A percentile compares a stretch with the other conserved stretches of the same genome.
These are phyloP conservation scores for Grantiella picta DNA, from an alignment of 2,113 vertebrate genomes.

Conservation along the genomic window DNA sequence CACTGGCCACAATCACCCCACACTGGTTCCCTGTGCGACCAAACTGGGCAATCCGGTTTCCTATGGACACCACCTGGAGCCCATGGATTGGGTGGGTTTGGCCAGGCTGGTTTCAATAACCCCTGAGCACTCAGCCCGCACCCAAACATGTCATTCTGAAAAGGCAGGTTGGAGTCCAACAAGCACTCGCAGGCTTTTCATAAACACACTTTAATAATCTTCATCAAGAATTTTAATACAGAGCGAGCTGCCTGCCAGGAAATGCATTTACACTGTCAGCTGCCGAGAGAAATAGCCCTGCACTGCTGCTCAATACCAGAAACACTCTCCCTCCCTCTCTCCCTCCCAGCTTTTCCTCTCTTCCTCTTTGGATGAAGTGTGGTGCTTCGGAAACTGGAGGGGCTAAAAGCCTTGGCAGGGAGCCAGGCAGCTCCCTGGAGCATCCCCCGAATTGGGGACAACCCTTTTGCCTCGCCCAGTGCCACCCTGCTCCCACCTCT, in stretches of 20 bases:
- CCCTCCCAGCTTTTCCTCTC: not conserved
- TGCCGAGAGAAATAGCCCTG: not conserved
- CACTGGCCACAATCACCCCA: accelerated
- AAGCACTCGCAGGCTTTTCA: conserved; percentile 41
- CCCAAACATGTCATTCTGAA: conserved; percentile 17
- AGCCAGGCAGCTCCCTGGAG: not conserved
- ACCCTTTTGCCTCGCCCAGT: not conserved
- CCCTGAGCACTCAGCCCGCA: not conserved
- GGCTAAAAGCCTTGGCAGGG: not conserved
- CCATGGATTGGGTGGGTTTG: not conserved
- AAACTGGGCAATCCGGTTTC: not conserved
- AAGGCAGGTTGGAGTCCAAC: conserved; percentile 17
- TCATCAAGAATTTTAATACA: conserved; percentile 63
- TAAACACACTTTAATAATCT: conserved; percentile 66
- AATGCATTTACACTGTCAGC: conserved; percentile 59
- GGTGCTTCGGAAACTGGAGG: not conserved
- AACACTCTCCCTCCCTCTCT: not conserved
- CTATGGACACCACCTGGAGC: accelerated
- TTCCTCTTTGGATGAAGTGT: not conserved
- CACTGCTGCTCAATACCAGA: conserved; percentile 21
- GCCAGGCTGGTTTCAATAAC: not conserved
- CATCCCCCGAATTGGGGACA: not conserved
- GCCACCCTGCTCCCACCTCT: not conserved
- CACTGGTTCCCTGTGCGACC: not conserved
- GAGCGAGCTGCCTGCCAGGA: conserved; percentile 48